Evolutionary conservation across 2,888 invertebrate genomes (phyloP).

Genomic region (Drosophila borealis): DNA sequence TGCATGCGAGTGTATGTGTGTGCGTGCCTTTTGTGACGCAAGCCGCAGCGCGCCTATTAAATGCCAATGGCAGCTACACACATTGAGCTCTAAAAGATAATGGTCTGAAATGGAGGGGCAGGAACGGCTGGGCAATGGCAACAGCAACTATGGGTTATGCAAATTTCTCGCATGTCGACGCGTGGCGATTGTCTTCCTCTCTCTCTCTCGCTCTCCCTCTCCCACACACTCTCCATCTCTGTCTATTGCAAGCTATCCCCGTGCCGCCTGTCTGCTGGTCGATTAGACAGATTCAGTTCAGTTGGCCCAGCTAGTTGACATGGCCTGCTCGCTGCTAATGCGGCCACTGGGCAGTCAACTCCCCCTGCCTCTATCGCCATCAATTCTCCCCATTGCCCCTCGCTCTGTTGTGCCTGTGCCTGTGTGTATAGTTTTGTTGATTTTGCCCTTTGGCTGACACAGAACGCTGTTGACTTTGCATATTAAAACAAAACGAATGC

Average conservation of each 20-base stretch:
- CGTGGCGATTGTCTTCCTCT: not conserved
- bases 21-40: slow-evolving; percentile 27
- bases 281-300: slow-evolving; percentile 62
- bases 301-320: slow-evolving; percentile 67
- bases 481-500: slow-evolving; percentile 78
- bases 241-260: not conserved
- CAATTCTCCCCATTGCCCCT: not conserved
- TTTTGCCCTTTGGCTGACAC: slow-evolving; percentile 77
- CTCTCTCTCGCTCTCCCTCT: not conserved
- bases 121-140: not conserved
- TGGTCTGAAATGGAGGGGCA: not conserved
- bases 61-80: slow-evolving; percentile 62
- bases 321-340: slow-evolving; percentile 55
- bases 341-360: slow-evolving; percentile 57
- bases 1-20: slow-evolving; percentile 1
- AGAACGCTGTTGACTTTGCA: slow-evolving; percentile 77
- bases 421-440: slow-evolving; percentile 66
- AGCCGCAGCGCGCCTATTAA: slow-evolving; percentile 54
- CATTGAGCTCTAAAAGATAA: slow-evolving; percentile 38
- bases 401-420: slow-evolving; percentile 1
- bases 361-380: too few species aligned
- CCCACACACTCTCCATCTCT: not conserved
- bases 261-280: slow-evolving; percentile 20
- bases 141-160: slow-evolving; percentile 32
- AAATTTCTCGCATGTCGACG: slow-evolving; percentile 41